These are phyloP conservation scores for Clytia hemisphaerica DNA, from an alignment of 30 jellyfish, hydroid and myxozoan species.

Conservation along the genomic window DNA sequence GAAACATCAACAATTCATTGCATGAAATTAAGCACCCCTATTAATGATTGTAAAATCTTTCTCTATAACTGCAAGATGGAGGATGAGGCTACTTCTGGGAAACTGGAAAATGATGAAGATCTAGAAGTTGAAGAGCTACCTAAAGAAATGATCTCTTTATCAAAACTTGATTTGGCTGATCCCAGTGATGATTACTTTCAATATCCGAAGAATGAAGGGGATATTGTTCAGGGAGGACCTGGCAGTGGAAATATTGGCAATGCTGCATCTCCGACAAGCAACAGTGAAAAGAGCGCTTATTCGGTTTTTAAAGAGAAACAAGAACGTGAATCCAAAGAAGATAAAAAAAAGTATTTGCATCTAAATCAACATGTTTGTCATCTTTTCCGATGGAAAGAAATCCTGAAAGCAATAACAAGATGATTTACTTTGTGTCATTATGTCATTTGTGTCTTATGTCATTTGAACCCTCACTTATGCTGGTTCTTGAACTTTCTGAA, in stretches of 20 bases:
- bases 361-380: not conserved
- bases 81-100: too few species aligned
- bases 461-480: too few species aligned
- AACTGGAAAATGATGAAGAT: too few species aligned
- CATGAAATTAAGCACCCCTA: too few species aligned
- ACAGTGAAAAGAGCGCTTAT: not conserved
- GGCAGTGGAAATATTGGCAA: constrained; percentile 24
- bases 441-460: too few species aligned
- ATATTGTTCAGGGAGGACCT: constrained; percentile 31
- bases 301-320: not conserved
- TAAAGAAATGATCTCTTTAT: constrained; percentile 6
- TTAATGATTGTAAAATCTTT: too few species aligned
- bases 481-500: too few species aligned
- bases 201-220: not conserved
- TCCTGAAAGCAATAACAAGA: not conserved
- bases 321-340: not conserved
- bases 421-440: constrained; percentile 29
- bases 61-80: too few species aligned
- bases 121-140: too few species aligned
- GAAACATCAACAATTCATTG: too few species aligned
- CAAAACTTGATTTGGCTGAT: constrained; percentile 17
- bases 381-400: not conserved
- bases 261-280: not conserved
- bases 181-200: constrained; percentile 18
- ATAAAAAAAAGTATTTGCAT: not conserved